A percentile compares a stretch with the other conserved stretches of the same genome.
These are phyloP conservation scores for Mungos mungo DNA, from an alignment of 2,113 vertebrate genomes.

Conservation along the genomic window DNA sequence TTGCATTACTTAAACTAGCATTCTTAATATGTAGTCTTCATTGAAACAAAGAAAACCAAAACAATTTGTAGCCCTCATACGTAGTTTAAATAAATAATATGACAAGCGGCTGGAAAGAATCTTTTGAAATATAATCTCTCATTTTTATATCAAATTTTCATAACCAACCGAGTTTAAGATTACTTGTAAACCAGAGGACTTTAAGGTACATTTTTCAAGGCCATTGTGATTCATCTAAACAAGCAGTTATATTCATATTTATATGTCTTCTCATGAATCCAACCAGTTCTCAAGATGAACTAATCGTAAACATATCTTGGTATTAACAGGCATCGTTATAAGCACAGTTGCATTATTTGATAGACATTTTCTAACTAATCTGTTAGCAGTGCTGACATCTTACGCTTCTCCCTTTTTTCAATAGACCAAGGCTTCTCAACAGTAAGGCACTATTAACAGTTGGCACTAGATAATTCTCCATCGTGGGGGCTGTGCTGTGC, in stretches of 20 bases:
- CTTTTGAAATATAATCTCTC: background rate
- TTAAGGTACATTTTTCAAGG: background rate
- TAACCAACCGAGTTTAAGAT: background rate
- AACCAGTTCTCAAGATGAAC: background rate
- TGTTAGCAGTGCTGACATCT: background rate
- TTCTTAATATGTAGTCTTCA: constrained; percentile 26
- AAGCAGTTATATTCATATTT: background rate
- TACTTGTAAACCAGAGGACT: background rate
- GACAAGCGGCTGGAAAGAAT: background rate
- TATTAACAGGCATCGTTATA: background rate
- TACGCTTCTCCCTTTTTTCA: background rate
- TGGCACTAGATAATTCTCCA: background rate
- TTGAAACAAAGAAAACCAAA: background rate
- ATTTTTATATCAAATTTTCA: background rate
- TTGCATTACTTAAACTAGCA: background rate
- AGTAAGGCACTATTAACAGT: background rate
- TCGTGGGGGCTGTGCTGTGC: background rate
- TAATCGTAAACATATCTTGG: background rate
- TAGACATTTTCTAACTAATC: background rate
- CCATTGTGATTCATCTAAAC: background rate
- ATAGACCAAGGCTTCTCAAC: background rate
- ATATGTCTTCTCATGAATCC: background rate
- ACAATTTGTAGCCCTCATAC: background rate
- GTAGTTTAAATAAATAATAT: constrained; percentile 43
- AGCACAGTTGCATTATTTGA: background rate